Evolutionary conservation across 1,140 invertebrate species (phyloP), one percentile per base, ranked within the genome.

Genomic region (Piezodorus guildinii): DNA sequence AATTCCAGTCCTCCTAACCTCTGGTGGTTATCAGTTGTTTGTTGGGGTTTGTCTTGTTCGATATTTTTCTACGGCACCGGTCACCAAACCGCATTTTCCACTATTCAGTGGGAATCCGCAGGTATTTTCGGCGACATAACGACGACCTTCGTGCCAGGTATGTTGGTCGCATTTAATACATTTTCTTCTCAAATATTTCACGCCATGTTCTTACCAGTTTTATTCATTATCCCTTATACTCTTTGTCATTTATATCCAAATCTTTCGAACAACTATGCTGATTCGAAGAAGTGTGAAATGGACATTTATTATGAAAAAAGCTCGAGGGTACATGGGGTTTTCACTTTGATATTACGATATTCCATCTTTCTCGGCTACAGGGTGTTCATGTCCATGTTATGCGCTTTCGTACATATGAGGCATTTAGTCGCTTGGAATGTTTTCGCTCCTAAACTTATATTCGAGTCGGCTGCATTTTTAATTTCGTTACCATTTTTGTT

Each of bases 401-500:
- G 92, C 30, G 87, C 90, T 9, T 87, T 86, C 15, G 83, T 95
- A 65, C 90, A 94, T 70, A 87, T 92, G 70, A 82, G 94, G 0
- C 95, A 97, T 74, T 76, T 98, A 21, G 97, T 98, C 94, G 91
- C 95, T n/a, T 98, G 95, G 94, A 94, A 91, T 72, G 91, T 98
- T 64, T 97, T 98, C 78, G 91, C 94, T 1, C 94, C 94, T 3
- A 91, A 93, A 69, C 82, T 97, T 56, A 85, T 98, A 43, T 97
- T 94, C 74, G 91, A 96, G 77, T 83, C 80, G 34, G 73, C 88
- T 62, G 80, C 81, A 60, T 76, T 79, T 56, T 79, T 88, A 34
- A 79, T 91, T 8, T 83, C 82, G 8, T 70, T 81, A 44, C 73
- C 72, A 14, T 75, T 75, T 58, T 73, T 80, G 27, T 72, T 80